These are phyloP conservation scores for Ennomos fuscantarius DNA, from an alignment of 2,888 invertebrate genomes.

Conservation along the genomic window DNA sequence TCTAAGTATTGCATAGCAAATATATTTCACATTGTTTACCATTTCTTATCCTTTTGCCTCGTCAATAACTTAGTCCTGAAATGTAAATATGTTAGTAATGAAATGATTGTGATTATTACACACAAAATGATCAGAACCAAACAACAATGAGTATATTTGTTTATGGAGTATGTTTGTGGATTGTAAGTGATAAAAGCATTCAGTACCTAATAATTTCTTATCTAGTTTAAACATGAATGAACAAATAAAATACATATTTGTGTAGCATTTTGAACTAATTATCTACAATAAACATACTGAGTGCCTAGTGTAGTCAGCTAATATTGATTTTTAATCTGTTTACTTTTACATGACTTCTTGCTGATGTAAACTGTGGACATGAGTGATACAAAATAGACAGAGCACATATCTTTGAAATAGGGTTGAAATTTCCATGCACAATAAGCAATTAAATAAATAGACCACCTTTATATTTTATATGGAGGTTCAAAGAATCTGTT, in stretches of 20 bases:
- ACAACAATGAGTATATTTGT: slow-evolving; percentile 5
- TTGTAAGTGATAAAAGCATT: slow-evolving; percentile 23
- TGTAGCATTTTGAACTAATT: not conserved
- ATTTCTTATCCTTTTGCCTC: slow-evolving; percentile 93
- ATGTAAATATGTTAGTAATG: slow-evolving; percentile 85
- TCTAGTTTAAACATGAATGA: too few species aligned
- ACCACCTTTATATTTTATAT: slow-evolving; percentile 4
- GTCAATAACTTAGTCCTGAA: slow-evolving; percentile 95
- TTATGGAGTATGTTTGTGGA: slow-evolving; percentile 5
- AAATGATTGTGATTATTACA: slow-evolving; percentile 67
- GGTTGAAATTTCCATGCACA: slow-evolving; percentile 24
- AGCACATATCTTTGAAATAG: slow-evolving; percentile 14
- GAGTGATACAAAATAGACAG: slow-evolving; percentile 13
- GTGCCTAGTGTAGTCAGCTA: slow-evolving; percentile 11
- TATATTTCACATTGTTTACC: slow-evolving; percentile 85
- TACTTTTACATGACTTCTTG: slow-evolving; percentile 1
- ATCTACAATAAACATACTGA: slow-evolving; percentile 5
- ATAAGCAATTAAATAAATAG: not conserved
- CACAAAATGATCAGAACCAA: slow-evolving; percentile 40
- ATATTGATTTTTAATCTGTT: slow-evolving; percentile 6
- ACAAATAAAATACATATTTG: too few species aligned
- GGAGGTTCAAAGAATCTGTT: slow-evolving; percentile 35
- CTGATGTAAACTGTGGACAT: slow-evolving; percentile 13
- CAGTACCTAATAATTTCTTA: slow-evolving; percentile 2
- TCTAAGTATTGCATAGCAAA: slow-evolving; percentile 68